Conservation (phyloP, 2,113 vertebrate genomes). For the mouse (Mus musculus) region DNA sequence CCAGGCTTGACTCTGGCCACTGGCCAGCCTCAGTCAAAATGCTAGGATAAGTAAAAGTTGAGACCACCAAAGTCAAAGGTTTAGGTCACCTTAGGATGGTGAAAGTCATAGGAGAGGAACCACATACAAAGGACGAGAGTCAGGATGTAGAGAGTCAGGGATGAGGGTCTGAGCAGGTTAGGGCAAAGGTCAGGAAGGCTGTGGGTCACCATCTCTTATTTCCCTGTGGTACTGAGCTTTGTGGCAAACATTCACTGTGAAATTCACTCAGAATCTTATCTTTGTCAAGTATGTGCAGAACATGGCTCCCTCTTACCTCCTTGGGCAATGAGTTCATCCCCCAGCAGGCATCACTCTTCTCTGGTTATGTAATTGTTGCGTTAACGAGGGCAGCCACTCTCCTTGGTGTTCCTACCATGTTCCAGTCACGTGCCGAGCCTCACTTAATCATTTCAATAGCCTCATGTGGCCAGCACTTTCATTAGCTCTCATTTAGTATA, state of each 20-base stretch:
- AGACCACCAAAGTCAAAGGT: background rate
- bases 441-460: background rate
- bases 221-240: background rate
- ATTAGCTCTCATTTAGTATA: background rate
- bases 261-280: background rate
- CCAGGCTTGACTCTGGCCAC: background rate
- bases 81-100: background rate
- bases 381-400: background rate
- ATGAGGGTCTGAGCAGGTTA: background rate
- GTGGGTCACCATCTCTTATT: background rate
- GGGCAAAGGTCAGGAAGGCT: background rate
- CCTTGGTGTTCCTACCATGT: background rate
- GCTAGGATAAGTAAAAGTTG: background rate
- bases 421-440: background rate
- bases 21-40: background rate
- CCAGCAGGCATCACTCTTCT: background rate
- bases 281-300: background rate
- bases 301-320: background rate
- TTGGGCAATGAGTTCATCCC: background rate
- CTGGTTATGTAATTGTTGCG: background rate
- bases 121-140: background rate
- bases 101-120: background rate
- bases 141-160: background rate
- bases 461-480: background rate
- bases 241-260: background rate